Conservation (phyloP, 2,888 invertebrate genomes). For the Ariolimax columbianus region DNA sequence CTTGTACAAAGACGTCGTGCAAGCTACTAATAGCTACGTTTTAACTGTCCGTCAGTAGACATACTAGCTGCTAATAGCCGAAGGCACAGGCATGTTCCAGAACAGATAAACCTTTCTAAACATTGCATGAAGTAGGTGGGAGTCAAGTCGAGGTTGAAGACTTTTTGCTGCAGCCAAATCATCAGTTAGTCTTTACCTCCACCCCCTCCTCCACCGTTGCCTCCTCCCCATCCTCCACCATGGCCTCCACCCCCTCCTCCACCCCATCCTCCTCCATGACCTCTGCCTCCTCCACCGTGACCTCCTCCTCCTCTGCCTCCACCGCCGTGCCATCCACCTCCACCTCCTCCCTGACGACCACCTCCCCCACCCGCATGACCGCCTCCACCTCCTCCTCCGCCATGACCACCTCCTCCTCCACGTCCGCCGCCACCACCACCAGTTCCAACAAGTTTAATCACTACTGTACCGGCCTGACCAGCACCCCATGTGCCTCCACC, state of each 20-base stretch:
- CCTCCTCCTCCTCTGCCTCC: not conserved
- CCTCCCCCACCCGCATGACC: not conserved
- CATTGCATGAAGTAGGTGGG: too few relatives aligned
- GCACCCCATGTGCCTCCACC: not conserved
- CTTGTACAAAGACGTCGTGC: too few relatives aligned
- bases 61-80: too few relatives aligned
- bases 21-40: too few relatives aligned
- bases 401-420: not conserved
- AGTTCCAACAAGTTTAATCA: not conserved
- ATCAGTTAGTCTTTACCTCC: not conserved
- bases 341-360: not conserved
- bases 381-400: not conserved
- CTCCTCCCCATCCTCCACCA: not conserved
- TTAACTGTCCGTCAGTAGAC: too few relatives aligned
- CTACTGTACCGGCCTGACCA: not conserved
- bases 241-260: not conserved
- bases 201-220: not conserved
- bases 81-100: too few relatives aligned
- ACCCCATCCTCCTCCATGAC: not conserved
- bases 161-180: not conserved
- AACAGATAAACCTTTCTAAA: too few relatives aligned
- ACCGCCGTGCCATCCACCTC: not conserved
- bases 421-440: slow-evolving; percentile 8
- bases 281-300: not conserved
- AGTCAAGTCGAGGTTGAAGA: not conserved